phyloP scores from a whole-genome alignment of 2,888 invertebrate genomes.

The Amitus sp. region DNA sequence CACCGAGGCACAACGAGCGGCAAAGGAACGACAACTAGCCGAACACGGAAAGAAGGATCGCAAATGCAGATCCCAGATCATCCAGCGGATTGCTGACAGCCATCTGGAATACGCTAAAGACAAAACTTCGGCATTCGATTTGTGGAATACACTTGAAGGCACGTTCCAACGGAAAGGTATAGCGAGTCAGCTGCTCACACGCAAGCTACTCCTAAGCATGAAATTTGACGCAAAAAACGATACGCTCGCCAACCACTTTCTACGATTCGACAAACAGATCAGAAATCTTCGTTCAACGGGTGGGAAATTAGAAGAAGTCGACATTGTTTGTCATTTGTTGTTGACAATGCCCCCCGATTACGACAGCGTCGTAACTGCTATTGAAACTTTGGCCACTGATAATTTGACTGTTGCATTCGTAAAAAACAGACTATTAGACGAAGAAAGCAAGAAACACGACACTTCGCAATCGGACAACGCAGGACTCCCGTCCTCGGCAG shows the following conservation, averaged over 20 bases:
- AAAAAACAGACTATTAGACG: conserved; percentile 42
- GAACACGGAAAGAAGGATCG: neutral
- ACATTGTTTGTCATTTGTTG: conserved; percentile 32
- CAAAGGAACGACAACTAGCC: neutral
- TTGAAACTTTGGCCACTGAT: conserved; percentile 30
- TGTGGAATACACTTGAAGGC: neutral
- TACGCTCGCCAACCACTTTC: conserved; percentile 29
- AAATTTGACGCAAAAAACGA: conserved; percentile 17
- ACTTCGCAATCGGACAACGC: neutral
- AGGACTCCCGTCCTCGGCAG: conserved; percentile 5
- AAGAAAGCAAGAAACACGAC: conserved; percentile 29
- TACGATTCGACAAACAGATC: conserved; percentile 42
- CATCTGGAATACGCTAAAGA: conserved; percentile 48
- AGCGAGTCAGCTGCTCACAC: conserved; percentile 43
- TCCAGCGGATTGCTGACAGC: conserved; percentile 45
- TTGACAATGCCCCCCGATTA: conserved; percentile 37
- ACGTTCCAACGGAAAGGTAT: conserved; percentile 34
- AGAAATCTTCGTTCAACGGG: conserved; percentile 36
- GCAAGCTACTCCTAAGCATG: conserved; percentile 34
- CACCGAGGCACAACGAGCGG: neutral
- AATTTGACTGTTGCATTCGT: conserved; percentile 36
- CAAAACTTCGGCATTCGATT: conserved; percentile 4
- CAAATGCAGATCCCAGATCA: conserved; percentile 38
- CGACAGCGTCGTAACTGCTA: conserved; percentile 42
- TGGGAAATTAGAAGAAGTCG: conserved; percentile 30